A percentile compares a stretch with the other conserved stretches of the same genome.
phyloP scores from a whole-genome alignment of 1,140 invertebrate species.

The Drosophila burlai region DNA sequence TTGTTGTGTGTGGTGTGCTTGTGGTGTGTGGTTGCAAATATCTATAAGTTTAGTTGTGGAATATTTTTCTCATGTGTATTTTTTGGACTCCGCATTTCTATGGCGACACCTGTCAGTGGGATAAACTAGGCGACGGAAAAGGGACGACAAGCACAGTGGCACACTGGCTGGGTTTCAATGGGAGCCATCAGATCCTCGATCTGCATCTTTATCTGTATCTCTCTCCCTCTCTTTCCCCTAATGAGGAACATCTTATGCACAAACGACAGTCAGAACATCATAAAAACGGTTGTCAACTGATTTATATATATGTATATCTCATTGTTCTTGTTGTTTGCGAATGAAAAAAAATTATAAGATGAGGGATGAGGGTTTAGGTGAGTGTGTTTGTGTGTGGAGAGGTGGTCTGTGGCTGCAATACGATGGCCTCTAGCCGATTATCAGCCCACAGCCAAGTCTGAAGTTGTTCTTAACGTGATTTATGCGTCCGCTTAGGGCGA shows the following conservation, averaged over 20 bases:
- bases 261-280: slow-evolving; percentile 42
- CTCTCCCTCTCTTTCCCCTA: not conserved
- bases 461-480: slow-evolving; percentile 97
- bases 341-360: slow-evolving; percentile 21
- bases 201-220: not conserved
- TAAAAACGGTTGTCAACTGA: slow-evolving; percentile 30
- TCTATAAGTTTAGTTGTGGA: slow-evolving; percentile 28
- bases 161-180: slow-evolving; percentile 14
- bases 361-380: slow-evolving; percentile 15
- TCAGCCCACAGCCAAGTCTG: slow-evolving; percentile 94
- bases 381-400: slow-evolving; percentile 21
- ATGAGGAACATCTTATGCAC: slow-evolving; percentile 17
- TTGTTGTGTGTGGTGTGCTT: slow-evolving; percentile 9
- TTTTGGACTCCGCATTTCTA: slow-evolving; percentile 24
- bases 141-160: slow-evolving; percentile 25
- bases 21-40: slow-evolving; percentile 8
- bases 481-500: slow-evolving; percentile 95
- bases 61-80: slow-evolving; percentile 20
- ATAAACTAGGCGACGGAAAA: slow-evolving; percentile 16
- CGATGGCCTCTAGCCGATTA: slow-evolving; percentile 90
- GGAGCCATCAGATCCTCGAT: slow-evolving; percentile 15
- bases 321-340: slow-evolving; percentile 22
- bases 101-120: slow-evolving; percentile 25
- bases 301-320: slow-evolving; percentile 34
- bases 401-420: slow-evolving; percentile 17